Conservation (phyloP, 2,797 vertebrate genomes). For the Echeneis naucrates region DNA sequence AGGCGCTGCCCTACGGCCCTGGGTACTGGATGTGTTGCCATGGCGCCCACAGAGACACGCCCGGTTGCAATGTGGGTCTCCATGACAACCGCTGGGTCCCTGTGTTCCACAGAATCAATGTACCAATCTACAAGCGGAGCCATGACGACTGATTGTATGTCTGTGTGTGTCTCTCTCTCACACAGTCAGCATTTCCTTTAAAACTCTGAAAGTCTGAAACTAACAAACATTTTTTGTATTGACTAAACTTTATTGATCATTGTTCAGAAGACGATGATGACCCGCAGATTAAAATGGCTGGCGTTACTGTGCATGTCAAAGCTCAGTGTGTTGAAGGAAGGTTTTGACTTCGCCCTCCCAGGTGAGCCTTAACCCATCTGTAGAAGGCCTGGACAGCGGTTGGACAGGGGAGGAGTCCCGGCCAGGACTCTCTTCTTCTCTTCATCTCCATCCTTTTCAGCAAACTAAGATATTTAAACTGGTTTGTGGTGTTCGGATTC, state of each 20-base stretch:
- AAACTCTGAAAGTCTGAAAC: background rate
- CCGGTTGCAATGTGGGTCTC: constrained; percentile 95
- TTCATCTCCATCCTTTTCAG: too few species aligned
- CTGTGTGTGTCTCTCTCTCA: background rate
- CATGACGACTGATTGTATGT: constrained; percentile 26
- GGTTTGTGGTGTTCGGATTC: too few species aligned
- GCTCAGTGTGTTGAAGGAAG: too few species aligned
- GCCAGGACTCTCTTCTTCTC: constrained; percentile 29
- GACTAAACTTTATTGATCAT: background rate
- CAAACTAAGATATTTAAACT: background rate
- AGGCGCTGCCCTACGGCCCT: constrained; percentile 93
- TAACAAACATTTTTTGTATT: too few species aligned
- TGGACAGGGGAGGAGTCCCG: constrained; percentile 23
- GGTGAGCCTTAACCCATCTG: too few species aligned
- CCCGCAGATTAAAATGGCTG: too few species aligned
- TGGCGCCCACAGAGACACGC: constrained; percentile 88
- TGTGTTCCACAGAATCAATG: constrained; percentile 91
- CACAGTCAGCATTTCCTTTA: too few species aligned
- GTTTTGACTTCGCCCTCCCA: background rate
- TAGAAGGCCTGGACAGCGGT: too few species aligned
- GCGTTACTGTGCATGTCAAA: too few species aligned
- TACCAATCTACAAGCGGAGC: constrained; percentile 87
- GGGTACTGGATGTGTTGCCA: constrained; percentile 99
- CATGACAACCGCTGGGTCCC: constrained; percentile 99
- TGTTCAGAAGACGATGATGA: too few species aligned